Percentiles rank a stretch among this genome's conserved stretches.
Conservation (phyloP, 2,888 invertebrate species). For the Enoplolaimus lenunculus region DNA sequence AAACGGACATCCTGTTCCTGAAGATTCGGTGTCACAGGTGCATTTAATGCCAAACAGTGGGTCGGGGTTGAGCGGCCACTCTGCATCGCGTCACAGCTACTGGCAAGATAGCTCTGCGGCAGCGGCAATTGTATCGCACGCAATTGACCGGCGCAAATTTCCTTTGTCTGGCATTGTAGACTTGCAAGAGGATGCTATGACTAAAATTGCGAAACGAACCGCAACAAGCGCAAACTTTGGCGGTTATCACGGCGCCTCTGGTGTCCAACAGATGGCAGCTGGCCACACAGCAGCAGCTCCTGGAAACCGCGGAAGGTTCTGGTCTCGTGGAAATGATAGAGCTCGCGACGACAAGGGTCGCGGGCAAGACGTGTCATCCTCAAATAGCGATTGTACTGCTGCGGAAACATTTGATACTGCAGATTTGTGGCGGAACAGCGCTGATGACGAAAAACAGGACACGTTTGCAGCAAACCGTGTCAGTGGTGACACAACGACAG, state of each 20-base stretch:
- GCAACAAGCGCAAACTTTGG: neutral
- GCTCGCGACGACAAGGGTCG: too few relatives aligned
- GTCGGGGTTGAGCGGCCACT: neutral
- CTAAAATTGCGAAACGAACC: neutral
- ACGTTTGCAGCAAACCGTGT: neutral
- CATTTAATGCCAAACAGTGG: neutral
- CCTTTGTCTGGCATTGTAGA: neutral
- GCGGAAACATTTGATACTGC: neutral
- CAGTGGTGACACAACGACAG: neutral
- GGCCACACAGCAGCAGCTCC: too few relatives aligned
- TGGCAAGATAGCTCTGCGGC: neutral
- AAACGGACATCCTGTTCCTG: neutral
- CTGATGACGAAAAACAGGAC: neutral
- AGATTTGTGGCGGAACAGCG: neutral
- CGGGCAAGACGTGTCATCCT: neutral
- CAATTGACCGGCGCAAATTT: neutral
- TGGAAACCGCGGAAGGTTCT: too few relatives aligned
- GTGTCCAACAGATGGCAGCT: neutral
- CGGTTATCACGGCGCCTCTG: neutral
- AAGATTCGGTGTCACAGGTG: neutral
- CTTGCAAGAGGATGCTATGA: neutral
- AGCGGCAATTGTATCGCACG: neutral
- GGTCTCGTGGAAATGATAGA: too few relatives aligned
- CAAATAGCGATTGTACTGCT: neutral
- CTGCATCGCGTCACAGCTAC: neutral